Evolutionary conservation across 2,113 vertebrate species (phyloP), one percentile per base, ranked within the genome.

Genomic region (Hemiscyllium ocellatum): DNA sequence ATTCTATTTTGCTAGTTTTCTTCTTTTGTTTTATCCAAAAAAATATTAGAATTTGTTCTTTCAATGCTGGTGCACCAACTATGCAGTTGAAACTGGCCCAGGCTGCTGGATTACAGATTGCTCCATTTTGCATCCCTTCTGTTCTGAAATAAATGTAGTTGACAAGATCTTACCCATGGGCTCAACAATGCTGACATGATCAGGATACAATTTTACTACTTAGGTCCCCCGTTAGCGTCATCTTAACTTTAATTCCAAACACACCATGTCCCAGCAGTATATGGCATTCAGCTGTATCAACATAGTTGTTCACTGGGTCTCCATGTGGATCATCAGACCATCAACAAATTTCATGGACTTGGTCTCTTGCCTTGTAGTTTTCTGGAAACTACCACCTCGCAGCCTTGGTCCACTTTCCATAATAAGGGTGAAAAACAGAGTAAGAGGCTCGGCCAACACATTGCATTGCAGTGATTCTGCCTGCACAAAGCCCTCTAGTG

Each of bases 341-440:
- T 99, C 99, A 97, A 99, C 99, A 19, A 99, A 99, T 97, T 99
- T 99, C 99, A 99, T 99, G 98, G 99, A 99, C 78, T 99, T 99
- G 96, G 99, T 99, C 80, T 98, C 97, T 99, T 99, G 68, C 99
- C 99, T 95, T 99, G 96, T 94, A 99, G 99, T 80, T 99, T 99
- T 20, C 99, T 99, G 0, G 99, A 99, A 69, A 99, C 99, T 0
- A 99, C 99, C 0, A 99, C 99, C 97, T 99, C 99, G 0, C 99
- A 99, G 80, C 99, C 99, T 97, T 99, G 99, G 95, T 0, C 99
- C 99, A 0, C 99, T 99, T 97, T 99, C 99, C 99, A 99, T 99
- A 97, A 99, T 99, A 98, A 99, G 99, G 96, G n/a, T 99, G 98
- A 96, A 99, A 98, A 95, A 99, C 99, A 20, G 99, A 99, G 0